Conservation (phyloP, 2,888 invertebrate genomes). For the Metacarcinus magister region DNA sequence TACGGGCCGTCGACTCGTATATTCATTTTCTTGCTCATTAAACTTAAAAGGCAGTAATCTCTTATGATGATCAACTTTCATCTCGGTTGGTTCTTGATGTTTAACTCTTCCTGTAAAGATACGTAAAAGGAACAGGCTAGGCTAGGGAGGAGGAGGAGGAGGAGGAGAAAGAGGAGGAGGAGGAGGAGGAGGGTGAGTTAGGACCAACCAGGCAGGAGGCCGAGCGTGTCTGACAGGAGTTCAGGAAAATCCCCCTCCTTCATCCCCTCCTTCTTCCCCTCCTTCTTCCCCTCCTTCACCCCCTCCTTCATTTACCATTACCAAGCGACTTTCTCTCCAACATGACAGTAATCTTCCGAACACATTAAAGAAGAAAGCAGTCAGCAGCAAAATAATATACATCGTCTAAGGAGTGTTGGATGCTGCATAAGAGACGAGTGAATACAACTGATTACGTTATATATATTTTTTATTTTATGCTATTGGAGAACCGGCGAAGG, state of each 20-base stretch:
- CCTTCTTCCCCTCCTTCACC: too few species aligned
- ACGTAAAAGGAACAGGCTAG: background rate
- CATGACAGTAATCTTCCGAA: background rate
- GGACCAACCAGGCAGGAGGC: background rate
- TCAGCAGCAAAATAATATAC: background rate
- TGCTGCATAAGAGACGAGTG: background rate
- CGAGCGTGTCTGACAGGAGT: conserved; percentile 9
- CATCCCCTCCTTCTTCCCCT: too few species aligned
- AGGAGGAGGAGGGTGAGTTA: background rate
- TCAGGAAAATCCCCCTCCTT: background rate
- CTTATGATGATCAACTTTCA: background rate
- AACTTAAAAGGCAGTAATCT: conserved; percentile 8
- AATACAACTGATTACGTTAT: too few species aligned
- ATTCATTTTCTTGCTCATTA: background rate
- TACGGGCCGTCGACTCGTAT: background rate
- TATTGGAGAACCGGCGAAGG: too few species aligned
- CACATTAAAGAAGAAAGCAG: background rate
- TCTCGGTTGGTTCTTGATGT: background rate
- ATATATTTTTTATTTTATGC: too few species aligned
- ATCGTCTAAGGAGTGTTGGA: background rate
- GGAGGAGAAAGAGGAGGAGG: too few species aligned
- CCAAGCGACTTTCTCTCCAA: background rate
- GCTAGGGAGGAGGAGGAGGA: too few species aligned
- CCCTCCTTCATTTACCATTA: background rate
- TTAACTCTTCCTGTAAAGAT: background rate